These are phyloP conservation scores for Upupa epops DNA, from an alignment of 2,113 vertebrate species.

Conservation along the genomic window DNA sequence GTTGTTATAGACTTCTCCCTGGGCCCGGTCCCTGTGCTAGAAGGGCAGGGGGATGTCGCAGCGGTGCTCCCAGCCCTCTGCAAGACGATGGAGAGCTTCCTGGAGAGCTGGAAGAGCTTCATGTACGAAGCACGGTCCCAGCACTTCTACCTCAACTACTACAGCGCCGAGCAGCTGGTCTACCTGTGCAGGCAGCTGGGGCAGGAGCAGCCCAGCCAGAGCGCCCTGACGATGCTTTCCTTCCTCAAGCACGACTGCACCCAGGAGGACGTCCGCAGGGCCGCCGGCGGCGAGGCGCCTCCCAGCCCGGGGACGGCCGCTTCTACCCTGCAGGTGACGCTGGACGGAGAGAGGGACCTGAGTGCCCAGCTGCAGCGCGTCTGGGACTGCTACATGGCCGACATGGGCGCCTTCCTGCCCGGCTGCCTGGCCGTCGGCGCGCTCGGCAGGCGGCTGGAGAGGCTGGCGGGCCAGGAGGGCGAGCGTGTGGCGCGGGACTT, in stretches of 20 bases:
- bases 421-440: constrained; percentile 79
- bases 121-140: constrained; percentile 79
- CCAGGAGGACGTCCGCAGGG: background rate
- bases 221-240: constrained; percentile 88
- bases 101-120: constrained; percentile 82
- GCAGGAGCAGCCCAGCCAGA: constrained; percentile 48
- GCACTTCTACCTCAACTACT: constrained; percentile 91
- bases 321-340: background rate
- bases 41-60: constrained; percentile 69
- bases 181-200: constrained; percentile 82
- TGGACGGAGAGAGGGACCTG: background rate
- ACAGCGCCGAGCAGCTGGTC: constrained; percentile 90
- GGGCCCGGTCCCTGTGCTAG: constrained; percentile 49
- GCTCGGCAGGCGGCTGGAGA: constrained; percentile 80
- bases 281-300: fast-evolving
- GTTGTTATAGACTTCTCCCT: constrained; percentile 83
- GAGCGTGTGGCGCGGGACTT: constrained; percentile 67
- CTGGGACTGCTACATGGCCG: constrained; percentile 80
- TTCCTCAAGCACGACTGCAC: constrained; percentile 83
- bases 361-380: constrained; percentile 69
- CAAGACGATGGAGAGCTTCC: constrained; percentile 85
- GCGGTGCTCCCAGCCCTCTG: constrained; percentile 82
- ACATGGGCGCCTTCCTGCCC: constrained; percentile 78
- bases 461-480: constrained; percentile 60
- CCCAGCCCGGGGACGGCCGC: background rate